These are phyloP conservation scores for Calonectris borealis DNA, from an alignment of 2,113 vertebrate species.

Conservation along the genomic window DNA sequence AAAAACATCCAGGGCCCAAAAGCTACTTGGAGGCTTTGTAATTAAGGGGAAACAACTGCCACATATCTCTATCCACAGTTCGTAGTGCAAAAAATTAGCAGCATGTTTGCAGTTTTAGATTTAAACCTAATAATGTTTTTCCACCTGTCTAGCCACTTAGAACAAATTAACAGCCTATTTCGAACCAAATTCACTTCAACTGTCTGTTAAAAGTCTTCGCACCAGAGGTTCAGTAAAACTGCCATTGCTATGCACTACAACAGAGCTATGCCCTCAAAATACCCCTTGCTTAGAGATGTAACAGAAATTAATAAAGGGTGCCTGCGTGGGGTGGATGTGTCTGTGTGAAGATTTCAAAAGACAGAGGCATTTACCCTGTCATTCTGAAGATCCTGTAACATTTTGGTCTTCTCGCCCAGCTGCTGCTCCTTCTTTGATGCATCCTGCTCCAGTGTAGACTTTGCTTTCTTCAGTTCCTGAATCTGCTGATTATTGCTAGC, in stretches of 20 bases:
- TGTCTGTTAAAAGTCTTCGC: neutral
- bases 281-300: neutral
- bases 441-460: slow-evolving; percentile 79
- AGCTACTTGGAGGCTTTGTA: neutral
- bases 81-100: neutral
- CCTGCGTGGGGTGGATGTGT: neutral
- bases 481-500: slow-evolving; percentile 80
- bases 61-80: neutral
- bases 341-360: neutral
- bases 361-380: slow-evolving; percentile 79
- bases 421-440: slow-evolving; percentile 78
- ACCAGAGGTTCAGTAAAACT: neutral
- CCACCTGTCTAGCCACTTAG: neutral
- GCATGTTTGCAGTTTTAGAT: neutral
- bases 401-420: slow-evolving; percentile 78
- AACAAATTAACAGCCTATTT: neutral
- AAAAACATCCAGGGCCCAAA: neutral
- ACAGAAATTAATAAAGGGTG: neutral
- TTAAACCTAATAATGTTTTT: neutral
- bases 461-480: slow-evolving; percentile 81
- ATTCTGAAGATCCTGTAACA: slow-evolving; percentile 80
- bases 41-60: neutral
- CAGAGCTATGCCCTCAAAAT: neutral
- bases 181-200: neutral
- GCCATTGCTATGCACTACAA: neutral